These are phyloP conservation scores for Ptyas mucosa DNA, from an alignment of 2,113 vertebrate species.

Conservation along the genomic window DNA sequence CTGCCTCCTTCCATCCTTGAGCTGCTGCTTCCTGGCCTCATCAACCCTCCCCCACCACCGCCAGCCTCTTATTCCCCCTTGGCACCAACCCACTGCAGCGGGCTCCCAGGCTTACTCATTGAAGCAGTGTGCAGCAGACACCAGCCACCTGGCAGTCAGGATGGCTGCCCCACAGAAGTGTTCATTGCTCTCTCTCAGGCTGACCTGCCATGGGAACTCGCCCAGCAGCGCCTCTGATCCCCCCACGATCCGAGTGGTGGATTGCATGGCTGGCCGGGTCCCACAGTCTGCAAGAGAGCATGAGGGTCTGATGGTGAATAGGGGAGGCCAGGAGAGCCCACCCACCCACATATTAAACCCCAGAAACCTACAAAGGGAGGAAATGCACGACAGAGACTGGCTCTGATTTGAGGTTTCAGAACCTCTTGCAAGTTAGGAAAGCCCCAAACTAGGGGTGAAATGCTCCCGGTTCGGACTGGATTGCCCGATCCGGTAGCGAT, in stretches of 20 bases:
- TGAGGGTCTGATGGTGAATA: not conserved
- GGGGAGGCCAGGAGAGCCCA: not conserved
- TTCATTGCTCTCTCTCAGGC: constrained; percentile 76
- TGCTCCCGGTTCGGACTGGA: too few species aligned
- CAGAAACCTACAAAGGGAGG: not conserved
- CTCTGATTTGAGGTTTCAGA: not conserved
- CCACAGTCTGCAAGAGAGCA: constrained; percentile 78
- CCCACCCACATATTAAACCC: too few species aligned
- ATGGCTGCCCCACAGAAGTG: constrained; percentile 90
- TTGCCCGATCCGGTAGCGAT: too few species aligned
- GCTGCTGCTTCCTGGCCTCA: not conserved
- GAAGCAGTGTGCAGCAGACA: constrained; percentile 95
- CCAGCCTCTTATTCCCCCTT: not conserved
- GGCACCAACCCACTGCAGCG: not conserved
- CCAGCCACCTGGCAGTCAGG: constrained; percentile 78
- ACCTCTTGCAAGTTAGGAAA: not conserved
- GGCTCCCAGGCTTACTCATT: constrained; percentile 68
- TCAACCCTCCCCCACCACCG: accelerated
- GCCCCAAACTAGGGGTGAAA: too few species aligned
- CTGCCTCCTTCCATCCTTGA: not conserved
- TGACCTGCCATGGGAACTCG: constrained; percentile 95
- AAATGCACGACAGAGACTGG: not conserved
- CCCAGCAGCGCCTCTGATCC: constrained; percentile 78
- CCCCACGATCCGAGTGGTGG: constrained; percentile 81
- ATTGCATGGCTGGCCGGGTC: constrained; percentile 73